These are phyloP conservation scores for Pogonomyrmex californicus DNA, from an alignment of 1,140 invertebrate species.

Conservation along the genomic window DNA sequence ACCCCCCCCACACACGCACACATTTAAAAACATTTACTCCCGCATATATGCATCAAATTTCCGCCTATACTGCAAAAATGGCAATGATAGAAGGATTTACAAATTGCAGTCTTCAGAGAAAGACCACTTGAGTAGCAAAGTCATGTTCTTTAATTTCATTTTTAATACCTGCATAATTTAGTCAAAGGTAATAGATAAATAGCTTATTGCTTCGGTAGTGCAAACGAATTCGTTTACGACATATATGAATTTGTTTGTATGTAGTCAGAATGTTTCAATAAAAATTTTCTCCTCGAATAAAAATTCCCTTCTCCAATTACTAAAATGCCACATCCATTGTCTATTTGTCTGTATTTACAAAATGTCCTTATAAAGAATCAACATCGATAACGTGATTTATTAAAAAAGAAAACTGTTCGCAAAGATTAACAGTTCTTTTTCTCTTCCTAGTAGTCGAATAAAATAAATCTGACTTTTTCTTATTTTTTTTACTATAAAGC, in stretches of 20 bases:
- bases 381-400: conserved; percentile 75
- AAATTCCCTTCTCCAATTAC: conserved; percentile 65
- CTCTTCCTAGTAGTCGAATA: conserved; percentile 49
- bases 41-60: conserved; percentile 64
- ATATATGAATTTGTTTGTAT: conserved; percentile 57
- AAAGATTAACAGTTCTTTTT: conserved; percentile 54
- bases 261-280: conserved; percentile 48
- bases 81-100: conserved; percentile 80
- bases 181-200: conserved; percentile 61
- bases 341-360: conserved; percentile 74
- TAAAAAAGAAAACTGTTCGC: conserved; percentile 67
- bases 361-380: conserved; percentile 77
- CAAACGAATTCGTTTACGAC: conserved; percentile 66
- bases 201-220: conserved; percentile 66
- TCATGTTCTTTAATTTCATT: conserved; percentile 69
- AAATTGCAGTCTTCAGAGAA: conserved; percentile 85
- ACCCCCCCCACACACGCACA: too few species aligned
- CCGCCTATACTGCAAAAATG: conserved; percentile 71
- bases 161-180: conserved; percentile 69
- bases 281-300: conserved; percentile 47
- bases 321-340: conserved; percentile 75
- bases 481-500: conserved; percentile 62
- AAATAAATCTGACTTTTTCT: conserved; percentile 54
- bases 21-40: conserved; percentile 64
- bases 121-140: conserved; percentile 82